phyloP scores from a whole-genome alignment of 2,888 invertebrate species.

The Melipona beecheii region DNA sequence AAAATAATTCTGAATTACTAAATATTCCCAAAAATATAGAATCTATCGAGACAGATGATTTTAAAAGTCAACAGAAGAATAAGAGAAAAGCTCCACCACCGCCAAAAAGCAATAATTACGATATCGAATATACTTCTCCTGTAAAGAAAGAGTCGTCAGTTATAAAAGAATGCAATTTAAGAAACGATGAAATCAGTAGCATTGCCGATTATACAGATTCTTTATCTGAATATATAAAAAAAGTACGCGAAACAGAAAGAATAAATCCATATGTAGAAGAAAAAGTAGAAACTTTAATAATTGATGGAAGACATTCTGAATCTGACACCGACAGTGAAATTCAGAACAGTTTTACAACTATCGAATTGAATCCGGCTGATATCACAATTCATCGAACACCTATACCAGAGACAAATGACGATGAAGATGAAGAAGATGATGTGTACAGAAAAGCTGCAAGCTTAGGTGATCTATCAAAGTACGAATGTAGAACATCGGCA shows the following conservation, averaged over 20 bases:
- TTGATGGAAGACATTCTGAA: conserved; percentile 82
- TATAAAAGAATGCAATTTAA: conserved; percentile 37
- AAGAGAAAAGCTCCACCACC: conserved; percentile 91
- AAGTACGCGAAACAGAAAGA: conserved; percentile 67
- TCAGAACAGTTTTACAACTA: conserved; percentile 86
- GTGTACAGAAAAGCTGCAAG: conserved; percentile 91
- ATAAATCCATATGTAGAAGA: conserved; percentile 49
- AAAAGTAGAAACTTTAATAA: conserved; percentile 40
- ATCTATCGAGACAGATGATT: conserved; percentile 79
- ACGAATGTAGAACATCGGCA: conserved; percentile 85
- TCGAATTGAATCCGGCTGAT: conserved; percentile 90
- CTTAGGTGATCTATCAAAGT: conserved; percentile 91
- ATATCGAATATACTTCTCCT: neutral
- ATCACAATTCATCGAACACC: conserved; percentile 89
- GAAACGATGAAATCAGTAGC: conserved; percentile 73
- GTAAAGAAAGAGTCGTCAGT: conserved; percentile 14
- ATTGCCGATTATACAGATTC: conserved; percentile 77
- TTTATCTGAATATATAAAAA: conserved; percentile 71
- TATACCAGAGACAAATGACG: conserved; percentile 82
- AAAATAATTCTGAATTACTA: conserved; percentile 83
- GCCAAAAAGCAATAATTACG: conserved; percentile 83
- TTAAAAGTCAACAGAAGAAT: conserved; percentile 85
- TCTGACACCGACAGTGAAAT: conserved; percentile 85
- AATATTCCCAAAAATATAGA: conserved; percentile 61
- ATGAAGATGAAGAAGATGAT: conserved; percentile 86